Evolutionary conservation across 1,140 invertebrate species (phyloP).

Genomic region (Cherax destructor): DNA sequence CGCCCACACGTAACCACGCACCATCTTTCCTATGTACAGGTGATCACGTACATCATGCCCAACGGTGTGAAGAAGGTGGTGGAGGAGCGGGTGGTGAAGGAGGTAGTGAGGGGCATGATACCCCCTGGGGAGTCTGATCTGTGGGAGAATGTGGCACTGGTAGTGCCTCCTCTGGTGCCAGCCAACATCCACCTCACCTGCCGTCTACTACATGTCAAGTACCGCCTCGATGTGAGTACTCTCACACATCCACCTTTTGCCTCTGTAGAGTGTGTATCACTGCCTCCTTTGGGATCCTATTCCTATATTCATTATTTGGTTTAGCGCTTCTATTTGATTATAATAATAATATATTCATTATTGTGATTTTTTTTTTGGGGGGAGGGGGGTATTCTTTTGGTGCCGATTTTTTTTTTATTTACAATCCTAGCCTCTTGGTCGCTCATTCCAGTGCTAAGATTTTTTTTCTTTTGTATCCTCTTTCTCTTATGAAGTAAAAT

Average conservation of each 20-base stretch:
- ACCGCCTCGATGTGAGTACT: slow-evolving; percentile 73
- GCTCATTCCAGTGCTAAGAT: background rate
- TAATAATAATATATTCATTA: too few species aligned
- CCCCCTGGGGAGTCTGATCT: slow-evolving; percentile 72
- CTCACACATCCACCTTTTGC: background rate
- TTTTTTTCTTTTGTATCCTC: background rate
- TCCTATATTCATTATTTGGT: too few species aligned
- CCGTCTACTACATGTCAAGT: slow-evolving; percentile 73
- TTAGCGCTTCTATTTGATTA: too few species aligned
- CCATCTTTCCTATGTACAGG: slow-evolving; percentile 51
- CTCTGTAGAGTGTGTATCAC: too few species aligned
- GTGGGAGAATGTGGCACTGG: slow-evolving; percentile 71
- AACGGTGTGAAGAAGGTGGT: slow-evolving; percentile 72
- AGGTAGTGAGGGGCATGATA: slow-evolving; percentile 71
- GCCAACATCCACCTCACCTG: slow-evolving; percentile 73
- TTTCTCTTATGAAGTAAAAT: background rate
- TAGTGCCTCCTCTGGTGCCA: slow-evolving; percentile 73
- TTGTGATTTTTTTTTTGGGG: too few species aligned
- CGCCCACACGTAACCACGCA: background rate
- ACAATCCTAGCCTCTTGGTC: too few species aligned
- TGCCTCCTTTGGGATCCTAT: too few species aligned
- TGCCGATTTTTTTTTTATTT: too few species aligned
- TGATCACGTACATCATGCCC: slow-evolving; percentile 73
- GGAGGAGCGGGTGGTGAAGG: slow-evolving; percentile 72
- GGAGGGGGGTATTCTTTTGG: too few species aligned